These are phyloP conservation scores for Tadarida brasiliensis DNA, from an alignment of 2,797 vertebrate species.

Conservation along the genomic window DNA sequence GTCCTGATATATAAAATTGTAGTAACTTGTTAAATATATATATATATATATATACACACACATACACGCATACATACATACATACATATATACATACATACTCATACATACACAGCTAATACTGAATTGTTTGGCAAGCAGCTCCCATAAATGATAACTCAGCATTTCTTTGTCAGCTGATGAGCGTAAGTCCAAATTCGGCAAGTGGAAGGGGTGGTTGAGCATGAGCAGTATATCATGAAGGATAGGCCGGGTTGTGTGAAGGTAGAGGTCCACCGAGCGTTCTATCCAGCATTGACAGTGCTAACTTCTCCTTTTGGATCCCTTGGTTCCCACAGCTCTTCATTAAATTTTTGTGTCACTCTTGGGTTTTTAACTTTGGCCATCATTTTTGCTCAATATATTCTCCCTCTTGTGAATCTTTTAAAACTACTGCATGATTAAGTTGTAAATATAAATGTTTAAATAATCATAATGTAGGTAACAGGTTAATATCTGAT, in stretches of 20 bases:
- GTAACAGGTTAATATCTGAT: constrained; percentile 13
- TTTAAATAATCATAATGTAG: not conserved
- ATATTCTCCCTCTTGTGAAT: not conserved
- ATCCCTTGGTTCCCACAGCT: not conserved
- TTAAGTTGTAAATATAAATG: constrained; percentile 40
- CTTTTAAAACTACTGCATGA: not conserved
- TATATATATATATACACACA: too few species aligned
- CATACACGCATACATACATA: too few species aligned
- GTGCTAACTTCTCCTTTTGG: too few species aligned
- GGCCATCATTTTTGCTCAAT: constrained; percentile 7
- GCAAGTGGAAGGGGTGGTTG: not conserved
- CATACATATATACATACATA: too few species aligned
- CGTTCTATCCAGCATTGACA: not conserved
- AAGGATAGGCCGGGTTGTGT: not conserved
- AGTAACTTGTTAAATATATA: constrained; percentile 20
- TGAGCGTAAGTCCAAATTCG: not conserved
- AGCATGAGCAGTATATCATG: not conserved
- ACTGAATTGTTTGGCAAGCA: not conserved
- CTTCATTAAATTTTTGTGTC: not conserved
- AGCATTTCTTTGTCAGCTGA: not conserved
- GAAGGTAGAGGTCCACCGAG: not conserved
- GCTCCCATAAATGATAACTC: not conserved
- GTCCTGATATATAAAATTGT: not conserved
- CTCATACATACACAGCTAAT: not conserved
- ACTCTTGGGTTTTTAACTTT: not conserved